phyloP scores from a whole-genome alignment of 2,797 vertebrate genomes.

The Arnoldichthys spilopterus region DNA sequence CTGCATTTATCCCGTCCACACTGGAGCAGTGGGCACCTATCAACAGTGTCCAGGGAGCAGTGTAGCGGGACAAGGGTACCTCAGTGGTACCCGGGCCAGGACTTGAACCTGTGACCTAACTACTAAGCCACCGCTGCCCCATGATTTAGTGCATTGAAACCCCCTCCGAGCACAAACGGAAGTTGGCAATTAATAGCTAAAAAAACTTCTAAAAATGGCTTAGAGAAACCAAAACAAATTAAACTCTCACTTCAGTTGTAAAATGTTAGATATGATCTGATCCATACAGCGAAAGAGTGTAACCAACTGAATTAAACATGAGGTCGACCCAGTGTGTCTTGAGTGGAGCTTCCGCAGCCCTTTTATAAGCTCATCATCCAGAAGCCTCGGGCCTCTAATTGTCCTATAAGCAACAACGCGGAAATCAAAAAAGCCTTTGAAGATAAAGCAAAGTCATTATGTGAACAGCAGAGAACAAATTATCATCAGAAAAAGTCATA shows the following conservation, averaged over 20 bases:
- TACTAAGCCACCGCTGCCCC: too few species aligned
- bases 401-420: slow-evolving; percentile 74
- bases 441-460: slow-evolving; percentile 77
- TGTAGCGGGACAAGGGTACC: too few species aligned
- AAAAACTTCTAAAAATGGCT: too few species aligned
- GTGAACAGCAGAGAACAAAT: slow-evolving; percentile 69
- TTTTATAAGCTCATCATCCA: slow-evolving; percentile 64
- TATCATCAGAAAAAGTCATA: slow-evolving; percentile 75
- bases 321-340: slow-evolving; percentile 14
- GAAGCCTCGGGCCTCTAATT: slow-evolving; percentile 68
- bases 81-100: too few species aligned
- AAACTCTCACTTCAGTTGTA: background rate
- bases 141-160: slow-evolving; percentile 19
- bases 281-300: slow-evolving; percentile 8
- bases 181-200: background rate
- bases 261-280: slow-evolving; percentile 8
- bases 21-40: too few species aligned
- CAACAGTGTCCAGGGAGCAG: too few species aligned
- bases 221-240: background rate
- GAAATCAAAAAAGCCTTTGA: slow-evolving; percentile 71
- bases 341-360: background rate
- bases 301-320: background rate
- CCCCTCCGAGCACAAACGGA: background rate
- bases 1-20: too few species aligned
- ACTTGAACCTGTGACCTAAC: slow-evolving; percentile 1